Percentiles rank a stretch among this genome's conserved stretches.
Evolutionary conservation across 2,113 vertebrate species (phyloP).

Genomic region (Phainopepla nitens): DNA sequence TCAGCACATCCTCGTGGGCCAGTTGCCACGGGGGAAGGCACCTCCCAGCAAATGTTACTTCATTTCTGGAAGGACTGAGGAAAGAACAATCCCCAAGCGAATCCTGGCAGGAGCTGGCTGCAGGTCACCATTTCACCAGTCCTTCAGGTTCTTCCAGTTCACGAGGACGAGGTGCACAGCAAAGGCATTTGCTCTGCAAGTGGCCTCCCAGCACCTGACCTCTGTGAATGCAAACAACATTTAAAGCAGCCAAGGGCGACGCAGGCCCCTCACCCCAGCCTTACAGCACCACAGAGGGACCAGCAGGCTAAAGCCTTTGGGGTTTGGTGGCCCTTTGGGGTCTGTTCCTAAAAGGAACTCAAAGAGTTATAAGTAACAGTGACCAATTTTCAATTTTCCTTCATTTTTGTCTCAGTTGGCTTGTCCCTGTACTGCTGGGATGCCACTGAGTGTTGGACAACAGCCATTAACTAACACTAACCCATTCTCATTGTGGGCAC

Average conservation of each 20-base stretch:
- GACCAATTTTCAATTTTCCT: neutral
- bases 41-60: neutral
- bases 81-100: neutral
- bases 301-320: neutral
- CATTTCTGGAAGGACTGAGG: neutral
- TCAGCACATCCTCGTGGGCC: neutral
- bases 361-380: neutral
- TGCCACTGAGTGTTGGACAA: too few species aligned
- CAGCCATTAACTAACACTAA: too few species aligned
- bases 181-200: neutral
- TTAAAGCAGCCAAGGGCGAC: neutral
- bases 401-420: neutral
- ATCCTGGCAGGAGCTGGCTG: neutral
- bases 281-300: fast-evolving
- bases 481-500: neutral
- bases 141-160: slow-evolving; percentile 37
- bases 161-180: neutral
- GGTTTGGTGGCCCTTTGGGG: neutral
- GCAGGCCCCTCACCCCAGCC: neutral
- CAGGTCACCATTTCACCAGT: neutral
- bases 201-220: neutral
- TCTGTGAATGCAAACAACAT: neutral
- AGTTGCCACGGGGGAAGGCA: neutral
- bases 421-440: neutral
- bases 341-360: neutral